A percentile compares a stretch with the other conserved stretches of the same genome.
Conservation (phyloP, 2,797 vertebrate genomes). For the Lates japonicus region DNA sequence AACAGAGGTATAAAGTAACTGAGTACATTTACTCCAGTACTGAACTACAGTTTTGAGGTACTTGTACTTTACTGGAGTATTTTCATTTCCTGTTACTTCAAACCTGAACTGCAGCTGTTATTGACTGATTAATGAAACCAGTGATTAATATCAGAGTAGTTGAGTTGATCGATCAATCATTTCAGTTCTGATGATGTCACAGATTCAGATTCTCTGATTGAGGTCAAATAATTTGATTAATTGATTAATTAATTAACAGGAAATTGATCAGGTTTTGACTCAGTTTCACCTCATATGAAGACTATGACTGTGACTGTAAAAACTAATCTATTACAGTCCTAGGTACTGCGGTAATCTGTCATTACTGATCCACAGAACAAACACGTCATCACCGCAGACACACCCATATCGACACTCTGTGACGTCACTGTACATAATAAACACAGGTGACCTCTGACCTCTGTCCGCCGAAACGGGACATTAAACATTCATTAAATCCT, state of each 20-base stretch:
- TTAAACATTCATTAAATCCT: background rate
- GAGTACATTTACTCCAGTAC: too few species aligned
- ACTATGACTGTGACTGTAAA: background rate
- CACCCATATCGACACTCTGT: background rate
- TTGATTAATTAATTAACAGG: background rate
- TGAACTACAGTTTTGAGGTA: too few species aligned
- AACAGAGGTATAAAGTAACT: too few species aligned
- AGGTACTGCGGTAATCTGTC: background rate
- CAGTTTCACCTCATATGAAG: background rate
- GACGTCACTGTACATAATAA: conserved; percentile 1
- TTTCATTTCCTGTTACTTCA: background rate
- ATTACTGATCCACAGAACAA: background rate
- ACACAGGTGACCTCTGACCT: conserved; percentile 34
- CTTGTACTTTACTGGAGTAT: too few species aligned
- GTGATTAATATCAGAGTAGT: too few species aligned
- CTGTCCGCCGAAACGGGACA: background rate
- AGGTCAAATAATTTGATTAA: background rate
- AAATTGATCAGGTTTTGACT: background rate
- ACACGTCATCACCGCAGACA: background rate
- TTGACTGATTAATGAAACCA: background rate
- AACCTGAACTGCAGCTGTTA: background rate
- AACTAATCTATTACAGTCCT: background rate
- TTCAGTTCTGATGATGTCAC: background rate
- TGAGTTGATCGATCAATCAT: background rate
- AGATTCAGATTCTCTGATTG: background rate